phyloP scores from a whole-genome alignment of 2,797 vertebrate genomes.

The Pantherophis vulpinus region DNA sequence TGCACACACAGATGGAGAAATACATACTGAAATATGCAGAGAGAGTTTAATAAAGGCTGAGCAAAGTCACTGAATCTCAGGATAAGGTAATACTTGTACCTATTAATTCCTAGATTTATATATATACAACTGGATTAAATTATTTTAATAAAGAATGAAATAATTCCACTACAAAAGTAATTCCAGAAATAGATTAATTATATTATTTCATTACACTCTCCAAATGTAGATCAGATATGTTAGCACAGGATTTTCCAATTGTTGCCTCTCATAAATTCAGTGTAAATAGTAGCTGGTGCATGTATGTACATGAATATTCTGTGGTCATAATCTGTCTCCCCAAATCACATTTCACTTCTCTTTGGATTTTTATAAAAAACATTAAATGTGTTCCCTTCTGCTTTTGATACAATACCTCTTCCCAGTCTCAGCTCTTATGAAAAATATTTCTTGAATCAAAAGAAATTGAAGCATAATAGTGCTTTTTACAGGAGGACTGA shows the following conservation, averaged over 20 bases:
- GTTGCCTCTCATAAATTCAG: not conserved
- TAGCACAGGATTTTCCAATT: not conserved
- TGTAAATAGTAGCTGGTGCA: not conserved
- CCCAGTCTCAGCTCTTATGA: not conserved
- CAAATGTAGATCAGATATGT: not conserved
- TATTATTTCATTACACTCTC: not conserved
- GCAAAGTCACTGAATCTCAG: not conserved
- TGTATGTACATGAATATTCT: not conserved
- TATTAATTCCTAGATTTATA: not conserved
- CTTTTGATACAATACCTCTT: not conserved
- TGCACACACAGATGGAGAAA: not conserved
- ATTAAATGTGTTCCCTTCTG: not conserved
- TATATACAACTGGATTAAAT: not conserved
- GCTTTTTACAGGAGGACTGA: not conserved
- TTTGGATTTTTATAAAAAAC: not conserved
- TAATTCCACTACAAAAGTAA: not conserved
- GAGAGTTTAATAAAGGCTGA: not conserved
- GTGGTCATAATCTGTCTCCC: not conserved
- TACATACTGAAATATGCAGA: not conserved
- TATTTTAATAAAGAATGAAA: not conserved
- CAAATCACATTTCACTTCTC: not conserved
- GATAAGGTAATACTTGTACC: not conserved
- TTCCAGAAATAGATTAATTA: not conserved
- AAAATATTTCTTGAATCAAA: constrained; percentile 19
- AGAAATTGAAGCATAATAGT: not conserved